Evolutionary conservation across 2,888 invertebrate species (phyloP).

Genomic region (Macrosiphum euphorbiae): DNA sequence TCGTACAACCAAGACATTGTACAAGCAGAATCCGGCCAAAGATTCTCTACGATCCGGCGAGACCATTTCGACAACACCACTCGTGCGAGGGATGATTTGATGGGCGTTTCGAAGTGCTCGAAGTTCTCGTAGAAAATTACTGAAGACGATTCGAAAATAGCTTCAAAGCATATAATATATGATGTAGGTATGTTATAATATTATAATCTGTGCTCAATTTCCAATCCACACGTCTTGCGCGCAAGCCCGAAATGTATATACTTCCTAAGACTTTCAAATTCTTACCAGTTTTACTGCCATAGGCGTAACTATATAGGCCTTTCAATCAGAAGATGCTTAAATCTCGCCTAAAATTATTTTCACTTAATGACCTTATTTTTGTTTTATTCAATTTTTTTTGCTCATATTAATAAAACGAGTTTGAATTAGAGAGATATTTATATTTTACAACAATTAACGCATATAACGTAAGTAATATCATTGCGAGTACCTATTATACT

Average conservation of each 20-base stretch:
- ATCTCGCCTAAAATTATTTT: neutral
- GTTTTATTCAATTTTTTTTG: neutral
- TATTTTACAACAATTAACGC: neutral
- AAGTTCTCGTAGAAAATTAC: neutral
- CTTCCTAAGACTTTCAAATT: neutral
- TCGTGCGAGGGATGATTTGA: neutral
- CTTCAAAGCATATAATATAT: neutral
- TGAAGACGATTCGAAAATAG: neutral
- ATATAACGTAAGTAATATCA: neutral
- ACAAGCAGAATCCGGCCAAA: neutral
- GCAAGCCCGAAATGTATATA: neutral
- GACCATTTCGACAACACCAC: neutral
- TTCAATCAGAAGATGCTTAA: neutral
- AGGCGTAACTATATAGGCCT: neutral
- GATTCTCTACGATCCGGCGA: neutral
- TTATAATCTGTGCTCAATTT: neutral
- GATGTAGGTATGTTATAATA: neutral
- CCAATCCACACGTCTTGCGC: neutral
- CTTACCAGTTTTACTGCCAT: neutral
- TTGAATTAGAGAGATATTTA: neutral
- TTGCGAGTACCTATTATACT: too few relatives aligned
- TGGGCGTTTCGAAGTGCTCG: neutral
- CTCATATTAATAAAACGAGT: neutral
- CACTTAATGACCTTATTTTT: neutral
- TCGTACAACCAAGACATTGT: neutral